These are phyloP conservation scores for Pegoplata infirma DNA, from an alignment of 2,888 invertebrate species.

Conservation along the genomic window DNA sequence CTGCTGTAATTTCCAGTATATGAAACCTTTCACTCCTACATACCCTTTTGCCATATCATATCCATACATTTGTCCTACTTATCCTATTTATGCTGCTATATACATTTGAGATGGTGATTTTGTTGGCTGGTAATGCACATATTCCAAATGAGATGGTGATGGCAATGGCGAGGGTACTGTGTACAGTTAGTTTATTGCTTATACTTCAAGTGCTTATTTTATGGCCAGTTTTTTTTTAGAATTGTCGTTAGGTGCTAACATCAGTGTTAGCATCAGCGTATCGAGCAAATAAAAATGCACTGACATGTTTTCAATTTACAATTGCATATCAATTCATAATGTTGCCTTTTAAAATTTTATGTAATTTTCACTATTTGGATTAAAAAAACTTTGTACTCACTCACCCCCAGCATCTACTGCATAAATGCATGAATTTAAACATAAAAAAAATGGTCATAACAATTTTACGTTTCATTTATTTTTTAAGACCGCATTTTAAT, in stretches of 20 bases:
- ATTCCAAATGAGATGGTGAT: constrained; percentile 39
- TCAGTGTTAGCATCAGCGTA: constrained; percentile 11
- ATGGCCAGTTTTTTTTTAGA: constrained; percentile 40
- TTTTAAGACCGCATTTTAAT: constrained; percentile 25
- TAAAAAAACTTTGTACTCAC: constrained; percentile 16
- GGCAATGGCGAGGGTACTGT: constrained; percentile 26
- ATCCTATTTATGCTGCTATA: not conserved
- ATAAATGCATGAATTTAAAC: not conserved
- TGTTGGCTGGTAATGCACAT: constrained; percentile 15
- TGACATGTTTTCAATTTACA: constrained; percentile 47
- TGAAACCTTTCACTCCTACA: not conserved
- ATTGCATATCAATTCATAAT: constrained; percentile 45
- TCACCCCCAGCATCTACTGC: not conserved
- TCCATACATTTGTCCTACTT: not conserved
- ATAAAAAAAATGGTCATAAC: constrained; percentile 21
- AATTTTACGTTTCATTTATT: constrained; percentile 24
- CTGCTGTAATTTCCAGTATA: not conserved
- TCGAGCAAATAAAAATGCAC: constrained; percentile 13
- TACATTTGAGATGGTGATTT: not conserved
- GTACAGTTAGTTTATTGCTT: constrained; percentile 40
- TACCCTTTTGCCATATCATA: not conserved
- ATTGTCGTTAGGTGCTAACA: constrained; percentile 46
- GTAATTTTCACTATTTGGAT: constrained; percentile 31
- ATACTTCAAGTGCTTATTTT: constrained; percentile 48
- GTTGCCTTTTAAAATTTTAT: constrained; percentile 48